These are phyloP conservation scores for Nephrotoma appendiculata DNA, from an alignment of 2,888 invertebrate genomes.

Conservation along the genomic window DNA sequence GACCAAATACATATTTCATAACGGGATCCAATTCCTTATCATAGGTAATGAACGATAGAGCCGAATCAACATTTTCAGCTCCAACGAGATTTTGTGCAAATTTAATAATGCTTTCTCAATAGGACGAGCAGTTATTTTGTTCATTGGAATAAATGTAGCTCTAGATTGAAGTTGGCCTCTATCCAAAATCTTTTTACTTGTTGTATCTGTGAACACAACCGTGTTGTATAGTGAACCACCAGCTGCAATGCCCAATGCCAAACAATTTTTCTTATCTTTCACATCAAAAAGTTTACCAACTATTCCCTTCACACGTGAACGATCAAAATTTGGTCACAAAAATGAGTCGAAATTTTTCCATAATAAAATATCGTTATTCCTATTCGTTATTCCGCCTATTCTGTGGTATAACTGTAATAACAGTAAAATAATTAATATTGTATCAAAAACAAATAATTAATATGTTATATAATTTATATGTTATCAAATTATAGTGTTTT, in stretches of 20 bases:
- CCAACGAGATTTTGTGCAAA: conserved; percentile 64
- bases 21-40: conserved; percentile 50
- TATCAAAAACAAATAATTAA: no score
- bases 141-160: conserved; percentile 81
- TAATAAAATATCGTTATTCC: no score
- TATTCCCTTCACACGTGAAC: conserved; percentile 53
- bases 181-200: conserved; percentile 72
- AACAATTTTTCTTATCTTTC: conserved; percentile 49
- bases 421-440: no score
- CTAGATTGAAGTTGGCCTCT: conserved; percentile 64
- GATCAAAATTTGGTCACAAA: no score
- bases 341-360: no score
- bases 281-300: conserved; percentile 67
- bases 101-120: conserved; percentile 45
- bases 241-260: conserved; percentile 74
- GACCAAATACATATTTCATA: conserved; percentile 81
- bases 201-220: conserved; percentile 73
- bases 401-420: no score
- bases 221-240: conserved; percentile 79
- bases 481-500: no score
- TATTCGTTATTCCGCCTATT: no score
- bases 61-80: conserved; percentile 63
- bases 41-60: conserved; percentile 63
- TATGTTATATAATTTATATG: no score
- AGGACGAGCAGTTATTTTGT: conserved; percentile 56